phyloP scores from a whole-genome alignment of 2,888 invertebrate genomes.

The Oligia latruncula region DNA sequence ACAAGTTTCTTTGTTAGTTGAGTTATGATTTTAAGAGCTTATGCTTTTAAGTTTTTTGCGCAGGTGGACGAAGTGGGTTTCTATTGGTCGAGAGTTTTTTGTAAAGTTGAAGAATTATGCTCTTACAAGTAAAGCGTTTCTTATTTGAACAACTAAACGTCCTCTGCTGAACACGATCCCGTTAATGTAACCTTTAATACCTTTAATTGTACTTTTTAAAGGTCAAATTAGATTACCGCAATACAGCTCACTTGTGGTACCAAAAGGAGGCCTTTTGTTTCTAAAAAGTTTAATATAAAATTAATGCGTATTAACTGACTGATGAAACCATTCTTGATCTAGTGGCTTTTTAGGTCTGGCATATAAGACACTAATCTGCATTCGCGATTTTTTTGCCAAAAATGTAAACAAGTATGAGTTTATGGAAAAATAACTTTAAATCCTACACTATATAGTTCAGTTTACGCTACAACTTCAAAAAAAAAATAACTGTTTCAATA shows the following conservation, averaged over 20 bases:
- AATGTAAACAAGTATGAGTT: too few species aligned
- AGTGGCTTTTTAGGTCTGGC: neutral
- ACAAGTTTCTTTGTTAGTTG: slow-evolving; percentile 3
- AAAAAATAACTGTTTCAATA: too few species aligned
- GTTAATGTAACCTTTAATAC: neutral
- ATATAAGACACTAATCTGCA: neutral
- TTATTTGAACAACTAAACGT: neutral
- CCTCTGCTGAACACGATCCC: neutral
- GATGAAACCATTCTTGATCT: neutral
- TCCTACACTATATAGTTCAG: too few species aligned
- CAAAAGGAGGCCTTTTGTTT: neutral
- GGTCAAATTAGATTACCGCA: slow-evolving; percentile 11
- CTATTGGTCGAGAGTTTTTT: neutral
- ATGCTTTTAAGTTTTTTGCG: neutral
- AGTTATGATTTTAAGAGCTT: slow-evolving; percentile 24
- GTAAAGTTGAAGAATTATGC: neutral
- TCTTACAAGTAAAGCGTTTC: neutral
- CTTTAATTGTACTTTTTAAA: neutral
- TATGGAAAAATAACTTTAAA: too few species aligned
- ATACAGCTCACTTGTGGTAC: neutral
- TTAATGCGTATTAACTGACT: neutral
- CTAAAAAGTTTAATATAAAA: neutral
- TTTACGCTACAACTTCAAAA: too few species aligned
- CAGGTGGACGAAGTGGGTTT: neutral
- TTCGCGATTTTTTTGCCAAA: too few species aligned